Evolutionary conservation across 2,888 invertebrate genomes (phyloP).

Genomic region (Leucania comma): DNA sequence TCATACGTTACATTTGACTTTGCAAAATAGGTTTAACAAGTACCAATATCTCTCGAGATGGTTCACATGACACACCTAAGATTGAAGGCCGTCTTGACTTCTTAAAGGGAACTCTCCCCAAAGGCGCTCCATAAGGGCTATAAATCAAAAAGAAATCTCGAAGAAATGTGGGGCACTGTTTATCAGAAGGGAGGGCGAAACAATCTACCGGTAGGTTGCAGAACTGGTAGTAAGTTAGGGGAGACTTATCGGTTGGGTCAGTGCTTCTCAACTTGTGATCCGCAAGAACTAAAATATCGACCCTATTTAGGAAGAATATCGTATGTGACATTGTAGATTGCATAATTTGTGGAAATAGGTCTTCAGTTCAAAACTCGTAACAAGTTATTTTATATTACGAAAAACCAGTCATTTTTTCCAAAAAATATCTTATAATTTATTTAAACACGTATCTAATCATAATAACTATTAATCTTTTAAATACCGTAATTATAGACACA

Average conservation of each 20-base stretch:
- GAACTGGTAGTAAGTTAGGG: slow-evolving; percentile 24
- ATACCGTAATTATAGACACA: too few species aligned
- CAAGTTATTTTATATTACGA: too few species aligned
- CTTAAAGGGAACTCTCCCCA: slow-evolving; percentile 45
- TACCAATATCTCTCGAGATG: slow-evolving; percentile 51
- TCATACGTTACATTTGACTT: slow-evolving; percentile 46
- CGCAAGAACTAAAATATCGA: too few species aligned
- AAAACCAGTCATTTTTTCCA: too few species aligned
- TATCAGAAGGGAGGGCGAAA: slow-evolving; percentile 52
- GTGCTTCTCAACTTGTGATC: too few species aligned
- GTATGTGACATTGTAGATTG: too few species aligned
- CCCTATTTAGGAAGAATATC: too few species aligned
- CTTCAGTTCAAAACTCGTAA: too few species aligned
- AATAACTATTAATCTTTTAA: too few species aligned
- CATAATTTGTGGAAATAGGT: too few species aligned
- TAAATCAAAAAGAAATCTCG: slow-evolving; percentile 63
- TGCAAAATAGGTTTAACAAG: slow-evolving; percentile 46
- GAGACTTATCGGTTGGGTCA: slow-evolving; percentile 16
- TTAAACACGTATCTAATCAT: too few species aligned
- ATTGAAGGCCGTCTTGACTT: slow-evolving; percentile 50
- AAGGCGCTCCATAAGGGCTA: slow-evolving; percentile 38
- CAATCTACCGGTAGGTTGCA: slow-evolving; percentile 24
- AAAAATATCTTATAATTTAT: too few species aligned
- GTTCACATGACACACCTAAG: slow-evolving; percentile 25
- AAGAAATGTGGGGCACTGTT: slow-evolving; percentile 37